phyloP scores from a whole-genome alignment of 2,888 invertebrate species.

The Cetonia aurata region DNA sequence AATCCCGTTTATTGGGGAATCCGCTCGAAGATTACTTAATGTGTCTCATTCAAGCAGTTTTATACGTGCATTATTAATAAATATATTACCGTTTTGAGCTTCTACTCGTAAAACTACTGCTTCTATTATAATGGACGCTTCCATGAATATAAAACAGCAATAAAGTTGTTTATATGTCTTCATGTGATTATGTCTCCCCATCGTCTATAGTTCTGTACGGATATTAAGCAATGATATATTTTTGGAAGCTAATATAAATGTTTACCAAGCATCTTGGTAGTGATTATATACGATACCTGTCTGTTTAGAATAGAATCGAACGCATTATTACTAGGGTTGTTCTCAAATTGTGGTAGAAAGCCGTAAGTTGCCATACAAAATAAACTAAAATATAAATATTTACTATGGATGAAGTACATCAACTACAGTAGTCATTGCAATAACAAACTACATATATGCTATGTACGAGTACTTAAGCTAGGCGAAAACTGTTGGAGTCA shows the following conservation, averaged over 20 bases:
- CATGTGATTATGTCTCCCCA: constrained; percentile 18
- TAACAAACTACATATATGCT: too few species aligned
- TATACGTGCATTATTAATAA: constrained; percentile 33
- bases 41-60: constrained; percentile 20
- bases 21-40: constrained; percentile 25
- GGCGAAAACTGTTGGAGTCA: too few species aligned
- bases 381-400: too few species aligned
- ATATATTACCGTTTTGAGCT: constrained; percentile 22
- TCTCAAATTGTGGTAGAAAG: too few species aligned
- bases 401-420: too few species aligned
- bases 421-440: too few species aligned
- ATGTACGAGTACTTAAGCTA: too few species aligned
- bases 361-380: too few species aligned
- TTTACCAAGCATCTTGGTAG: too few species aligned
- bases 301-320: too few species aligned
- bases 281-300: too few species aligned
- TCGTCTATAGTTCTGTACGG: neutral
- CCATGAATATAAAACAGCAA: constrained; percentile 30
- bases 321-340: too few species aligned
- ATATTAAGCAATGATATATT: constrained; percentile 14
- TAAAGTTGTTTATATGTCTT: constrained; percentile 14
- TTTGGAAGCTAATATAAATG: neutral
- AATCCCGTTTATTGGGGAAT: constrained; percentile 19
- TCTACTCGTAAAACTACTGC: constrained; percentile 27
- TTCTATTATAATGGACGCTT: constrained; percentile 6